Percentiles rank a stretch among this genome's conserved stretches.
These are phyloP conservation scores for Pristionchus exspectatus DNA, from an alignment of 2,888 invertebrate genomes.

Conservation along the genomic window DNA sequence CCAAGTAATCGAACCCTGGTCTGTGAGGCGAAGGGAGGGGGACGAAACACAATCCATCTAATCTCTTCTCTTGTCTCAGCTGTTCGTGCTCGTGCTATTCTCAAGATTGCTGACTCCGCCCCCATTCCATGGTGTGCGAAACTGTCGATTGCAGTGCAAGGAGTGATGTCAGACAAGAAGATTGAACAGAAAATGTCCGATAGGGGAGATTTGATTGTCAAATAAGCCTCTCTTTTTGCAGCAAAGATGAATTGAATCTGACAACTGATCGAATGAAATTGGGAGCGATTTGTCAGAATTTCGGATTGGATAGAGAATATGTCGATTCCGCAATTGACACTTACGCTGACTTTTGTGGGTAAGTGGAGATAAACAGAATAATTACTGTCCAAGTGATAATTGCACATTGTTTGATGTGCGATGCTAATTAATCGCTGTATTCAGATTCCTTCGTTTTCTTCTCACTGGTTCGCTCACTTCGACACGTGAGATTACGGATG, in stretches of 20 bases:
- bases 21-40: too few species aligned
- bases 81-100: slow-evolving; percentile 45
- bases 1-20: too few species aligned
- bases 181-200: slow-evolving; percentile 22
- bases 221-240: not conserved
- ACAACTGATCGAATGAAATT: not conserved
- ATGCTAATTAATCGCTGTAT: too few species aligned
- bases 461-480: not conserved
- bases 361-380: not conserved
- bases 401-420: not conserved
- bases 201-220: not conserved
- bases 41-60: not conserved
- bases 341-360: slow-evolving; percentile 1
- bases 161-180: slow-evolving; percentile 16
- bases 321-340: not conserved
- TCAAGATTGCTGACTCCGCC: not conserved
- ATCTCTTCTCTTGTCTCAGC: not conserved
- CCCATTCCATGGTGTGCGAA: slow-evolving; percentile 18
- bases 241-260: slow-evolving; percentile 13
- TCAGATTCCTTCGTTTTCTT: slow-evolving; percentile 30
- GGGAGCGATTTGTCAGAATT: slow-evolving; percentile 7
- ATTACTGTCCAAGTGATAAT: too few species aligned
- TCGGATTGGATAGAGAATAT: not conserved
- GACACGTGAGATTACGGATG: not conserved
- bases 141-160: not conserved